Conservation (phyloP, 2,888 invertebrate species). For the Netelia inedita region DNA sequence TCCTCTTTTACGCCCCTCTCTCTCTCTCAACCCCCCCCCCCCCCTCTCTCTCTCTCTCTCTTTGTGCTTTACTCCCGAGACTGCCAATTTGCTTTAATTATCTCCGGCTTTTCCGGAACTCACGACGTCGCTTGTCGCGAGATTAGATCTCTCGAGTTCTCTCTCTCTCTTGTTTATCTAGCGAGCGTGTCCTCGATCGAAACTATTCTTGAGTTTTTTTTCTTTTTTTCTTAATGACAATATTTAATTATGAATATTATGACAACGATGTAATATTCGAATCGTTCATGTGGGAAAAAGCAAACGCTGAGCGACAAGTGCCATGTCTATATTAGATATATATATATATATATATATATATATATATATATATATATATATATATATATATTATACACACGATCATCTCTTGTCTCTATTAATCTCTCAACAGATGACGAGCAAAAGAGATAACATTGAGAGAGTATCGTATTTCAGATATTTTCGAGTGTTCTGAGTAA, state of each 20-base stretch:
- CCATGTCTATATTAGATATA: neutral
- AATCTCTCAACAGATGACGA: slow-evolving; percentile 57
- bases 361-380: neutral
- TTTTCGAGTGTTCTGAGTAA: slow-evolving; percentile 49
- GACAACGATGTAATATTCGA: neutral
- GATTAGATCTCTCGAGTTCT: slow-evolving; percentile 52
- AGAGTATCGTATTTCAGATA: slow-evolving; percentile 59
- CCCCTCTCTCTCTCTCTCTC: slow-evolving; percentile 5
- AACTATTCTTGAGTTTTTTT: slow-evolving; percentile 57
- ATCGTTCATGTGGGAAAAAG: neutral
- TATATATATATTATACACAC: neutral
- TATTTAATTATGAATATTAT: neutral
- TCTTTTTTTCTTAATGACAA: neutral
- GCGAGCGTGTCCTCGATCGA: neutral
- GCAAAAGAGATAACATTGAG: slow-evolving; percentile 59
- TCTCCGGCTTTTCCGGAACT: slow-evolving; percentile 76
- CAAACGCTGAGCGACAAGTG: slow-evolving; percentile 45
- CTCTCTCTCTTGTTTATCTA: slow-evolving; percentile 6
- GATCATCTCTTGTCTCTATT: slow-evolving; percentile 41
- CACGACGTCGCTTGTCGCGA: slow-evolving; percentile 56
- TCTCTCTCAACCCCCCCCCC: slow-evolving; percentile 1
- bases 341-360: neutral
- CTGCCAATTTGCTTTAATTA: slow-evolving; percentile 78
- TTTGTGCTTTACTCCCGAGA: slow-evolving; percentile 3
- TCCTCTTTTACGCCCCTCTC: slow-evolving; percentile 7